Conservation (phyloP, 1,140 invertebrate genomes). For the Brachionus koreanus region DNA sequence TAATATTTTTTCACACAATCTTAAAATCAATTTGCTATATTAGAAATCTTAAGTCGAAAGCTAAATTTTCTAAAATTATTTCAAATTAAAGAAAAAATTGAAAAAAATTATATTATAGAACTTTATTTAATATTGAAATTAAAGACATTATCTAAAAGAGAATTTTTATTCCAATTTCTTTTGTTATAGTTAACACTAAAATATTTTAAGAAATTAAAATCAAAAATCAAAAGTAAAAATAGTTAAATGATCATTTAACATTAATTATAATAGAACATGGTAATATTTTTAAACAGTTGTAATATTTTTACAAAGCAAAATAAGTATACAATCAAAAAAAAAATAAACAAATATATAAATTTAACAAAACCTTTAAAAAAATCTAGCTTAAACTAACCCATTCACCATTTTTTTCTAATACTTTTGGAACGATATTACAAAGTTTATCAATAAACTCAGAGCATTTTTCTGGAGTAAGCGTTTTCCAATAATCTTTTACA, state of each 20-base stretch:
- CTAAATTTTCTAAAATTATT: too few relatives aligned
- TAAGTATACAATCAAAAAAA: conserved; percentile 31
- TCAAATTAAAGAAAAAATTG: too few relatives aligned
- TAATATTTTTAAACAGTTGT: conserved; percentile 15
- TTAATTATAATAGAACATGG: not conserved
- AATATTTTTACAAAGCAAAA: conserved; percentile 15
- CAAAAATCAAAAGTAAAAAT: not conserved
- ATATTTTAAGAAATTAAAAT: not conserved
- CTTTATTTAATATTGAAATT: not conserved
- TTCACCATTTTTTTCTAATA: conserved; percentile 37
- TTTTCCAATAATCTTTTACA: conserved; percentile 41
- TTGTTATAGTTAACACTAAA: not conserved
- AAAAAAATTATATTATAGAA: not conserved
- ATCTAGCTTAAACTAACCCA: conserved; percentile 39
- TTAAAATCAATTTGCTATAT: too few relatives aligned
- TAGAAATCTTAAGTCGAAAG: too few relatives aligned
- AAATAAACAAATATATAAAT: conserved; percentile 7
- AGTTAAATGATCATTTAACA: not conserved
- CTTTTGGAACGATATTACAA: conserved; percentile 25
- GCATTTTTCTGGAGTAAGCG: conserved; percentile 33
- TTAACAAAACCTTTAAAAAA: not conserved
- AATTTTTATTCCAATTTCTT: not conserved
- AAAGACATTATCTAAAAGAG: not conserved
- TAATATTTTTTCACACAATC: too few relatives aligned
- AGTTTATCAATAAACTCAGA: conserved; percentile 43